Percentiles rank a stretch among this genome's conserved stretches.
Evolutionary conservation across 2,113 vertebrate species (phyloP).

Genomic region (Rhynchomys soricoides): DNA sequence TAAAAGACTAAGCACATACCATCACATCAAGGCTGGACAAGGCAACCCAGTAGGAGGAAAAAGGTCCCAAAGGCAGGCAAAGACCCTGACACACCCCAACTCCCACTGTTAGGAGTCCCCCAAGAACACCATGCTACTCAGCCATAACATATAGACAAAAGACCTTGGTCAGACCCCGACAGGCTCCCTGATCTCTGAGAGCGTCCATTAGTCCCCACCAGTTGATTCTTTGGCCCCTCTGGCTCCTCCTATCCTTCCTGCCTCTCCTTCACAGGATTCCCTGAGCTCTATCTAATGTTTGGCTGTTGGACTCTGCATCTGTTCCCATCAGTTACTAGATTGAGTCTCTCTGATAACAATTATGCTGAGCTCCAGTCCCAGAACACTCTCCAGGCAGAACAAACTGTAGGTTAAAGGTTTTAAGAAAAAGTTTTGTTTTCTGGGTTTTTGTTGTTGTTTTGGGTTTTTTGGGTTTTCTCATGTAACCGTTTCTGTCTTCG

Average conservation of each 20-base stretch:
- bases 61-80: background rate
- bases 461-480: no score
- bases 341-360: no score
- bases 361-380: no score
- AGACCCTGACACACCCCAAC: background rate
- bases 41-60: background rate
- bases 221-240: background rate
- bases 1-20: background rate
- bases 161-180: background rate
- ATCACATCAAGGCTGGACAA: background rate
- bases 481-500: no score
- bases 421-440: no score
- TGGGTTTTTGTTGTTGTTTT: no score
- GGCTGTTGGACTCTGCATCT: no score
- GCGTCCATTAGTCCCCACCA: background rate
- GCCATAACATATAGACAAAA: background rate
- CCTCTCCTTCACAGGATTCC: no score
- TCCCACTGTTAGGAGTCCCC: background rate
- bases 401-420: no score
- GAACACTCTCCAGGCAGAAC: no score
- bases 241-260: background rate
- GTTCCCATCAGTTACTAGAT: no score
- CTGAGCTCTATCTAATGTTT: no score
- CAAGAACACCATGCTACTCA: background rate
- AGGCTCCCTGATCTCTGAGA: background rate